Evolutionary conservation across 2,113 vertebrate species (phyloP).

Genomic region (Agapornis roseicollis): DNA sequence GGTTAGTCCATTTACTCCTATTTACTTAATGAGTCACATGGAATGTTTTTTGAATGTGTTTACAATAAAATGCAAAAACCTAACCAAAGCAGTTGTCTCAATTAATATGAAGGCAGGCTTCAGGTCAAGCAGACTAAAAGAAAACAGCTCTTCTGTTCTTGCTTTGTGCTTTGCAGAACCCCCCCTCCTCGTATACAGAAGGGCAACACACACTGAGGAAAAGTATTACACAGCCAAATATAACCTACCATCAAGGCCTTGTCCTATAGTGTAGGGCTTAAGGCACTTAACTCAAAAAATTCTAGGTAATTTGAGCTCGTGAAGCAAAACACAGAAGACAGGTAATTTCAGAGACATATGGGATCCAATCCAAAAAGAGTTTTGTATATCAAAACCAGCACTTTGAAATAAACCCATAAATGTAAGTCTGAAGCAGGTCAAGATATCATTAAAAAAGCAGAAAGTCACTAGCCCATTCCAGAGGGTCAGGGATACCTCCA

Average conservation of each 20-base stretch:
- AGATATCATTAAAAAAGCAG: background rate
- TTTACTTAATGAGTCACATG: background rate
- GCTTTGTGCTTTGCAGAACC: background rate
- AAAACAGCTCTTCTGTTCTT: background rate
- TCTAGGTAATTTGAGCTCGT: background rate
- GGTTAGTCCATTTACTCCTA: background rate
- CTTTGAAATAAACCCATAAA: background rate
- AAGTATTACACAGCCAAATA: background rate
- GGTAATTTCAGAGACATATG: constrained; percentile 48
- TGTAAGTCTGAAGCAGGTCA: constrained; percentile 1
- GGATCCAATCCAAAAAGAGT: background rate
- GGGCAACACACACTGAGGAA: background rate
- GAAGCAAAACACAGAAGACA: constrained; percentile 39
- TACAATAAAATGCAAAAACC: constrained; percentile 9
- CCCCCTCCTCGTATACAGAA: background rate
- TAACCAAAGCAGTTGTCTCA: background rate
- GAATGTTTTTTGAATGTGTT: background rate
- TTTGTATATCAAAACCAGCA: background rate
- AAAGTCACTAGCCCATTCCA: constrained; percentile 3
- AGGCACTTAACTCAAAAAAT: background rate
- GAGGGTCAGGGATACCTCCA: background rate
- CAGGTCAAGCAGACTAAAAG: background rate
- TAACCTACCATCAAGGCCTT: background rate
- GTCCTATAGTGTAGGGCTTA: background rate
- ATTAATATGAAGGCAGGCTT: background rate